Evolutionary conservation across 1,140 invertebrate species (phyloP), one percentile per base, ranked within the genome.

Genomic region (Drosophila virilis): DNA sequence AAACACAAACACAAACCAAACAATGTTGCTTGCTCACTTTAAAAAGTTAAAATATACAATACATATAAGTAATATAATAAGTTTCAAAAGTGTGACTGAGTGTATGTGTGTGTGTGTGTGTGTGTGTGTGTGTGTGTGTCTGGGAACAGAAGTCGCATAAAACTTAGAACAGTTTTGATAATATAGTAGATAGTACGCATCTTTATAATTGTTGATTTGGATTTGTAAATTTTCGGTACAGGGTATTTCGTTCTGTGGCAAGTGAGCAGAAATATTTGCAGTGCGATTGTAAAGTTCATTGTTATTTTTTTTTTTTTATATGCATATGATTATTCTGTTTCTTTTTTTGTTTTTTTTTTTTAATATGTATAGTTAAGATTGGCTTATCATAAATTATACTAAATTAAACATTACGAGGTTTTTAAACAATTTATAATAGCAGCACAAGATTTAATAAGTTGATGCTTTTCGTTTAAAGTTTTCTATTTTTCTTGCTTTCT

Each of bases 91-190:
- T 60, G 67, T 70, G 67, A 61, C 48, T 62, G 67, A 45, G 61
- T 57, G 71, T 57, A 64, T 67, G 58, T 12, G 12, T 28, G 59
- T 45, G 55, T 45, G 43, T 51, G 59, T 61, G 61, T 65, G 54
- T 59, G 51, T 28, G 22, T 38, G 1, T 22, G 22, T 28, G 32
- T 60, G 55, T 37, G 50, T 61, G 40, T 68, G 65, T 22, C 12
- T 42, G 51, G 37, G 46, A 75, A 75, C 67, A 76, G 67, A 68
- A 67, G 42, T 74, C 79, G 76, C 43, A 78, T 88, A 88, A 88
- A 88, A 88, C 83, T 88, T 88, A 88, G 69, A 88, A 88, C 83
- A 88, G 83, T 88, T 88, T 88, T 73, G 68, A 71, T 82, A 82
- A 45, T 73, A 74, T 73, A 74, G 51, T 50, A 70, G 3, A 62